Evolutionary conservation across 1,140 invertebrate genomes (phyloP).

Genomic region (Akabosia matsudoensis): DNA sequence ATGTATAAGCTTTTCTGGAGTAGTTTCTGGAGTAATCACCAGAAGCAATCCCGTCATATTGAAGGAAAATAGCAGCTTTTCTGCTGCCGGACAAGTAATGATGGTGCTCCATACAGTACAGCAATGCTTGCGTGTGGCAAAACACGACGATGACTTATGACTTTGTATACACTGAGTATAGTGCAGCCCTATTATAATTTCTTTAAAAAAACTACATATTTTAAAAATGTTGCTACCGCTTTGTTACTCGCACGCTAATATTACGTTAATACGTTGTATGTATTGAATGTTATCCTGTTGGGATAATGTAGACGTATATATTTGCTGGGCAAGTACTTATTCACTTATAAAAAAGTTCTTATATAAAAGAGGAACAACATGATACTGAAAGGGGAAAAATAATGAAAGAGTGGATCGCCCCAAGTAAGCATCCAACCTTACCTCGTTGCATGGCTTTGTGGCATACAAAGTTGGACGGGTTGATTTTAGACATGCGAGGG

Average conservation of each 20-base stretch:
- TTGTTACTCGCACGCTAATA: no score
- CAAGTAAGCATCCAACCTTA: conserved; percentile 20
- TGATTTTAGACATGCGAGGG: not conserved
- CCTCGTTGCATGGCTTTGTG: not conserved
- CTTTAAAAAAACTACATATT: no score
- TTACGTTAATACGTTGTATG: not conserved
- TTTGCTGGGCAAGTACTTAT: no score
- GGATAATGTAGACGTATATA: not conserved
- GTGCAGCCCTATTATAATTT: no score
- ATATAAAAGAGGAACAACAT: not conserved
- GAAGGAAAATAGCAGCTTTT: not conserved
- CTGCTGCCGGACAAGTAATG: not conserved
- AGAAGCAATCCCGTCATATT: conserved; percentile 12
- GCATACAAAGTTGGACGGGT: conserved; percentile 13
- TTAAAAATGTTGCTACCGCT: no score
- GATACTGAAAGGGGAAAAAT: no score
- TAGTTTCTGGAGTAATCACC: conserved; percentile 20
- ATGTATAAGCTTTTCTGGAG: not conserved
- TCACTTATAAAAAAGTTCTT: no score
- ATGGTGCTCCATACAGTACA: not conserved
- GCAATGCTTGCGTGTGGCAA: no score
- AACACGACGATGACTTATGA: no score
- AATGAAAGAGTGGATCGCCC: conserved; percentile 20
- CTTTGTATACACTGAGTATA: no score
- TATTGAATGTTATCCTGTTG: no score